phyloP scores from a whole-genome alignment of 2,113 vertebrate species.

The Aegithalos caudatus region DNA sequence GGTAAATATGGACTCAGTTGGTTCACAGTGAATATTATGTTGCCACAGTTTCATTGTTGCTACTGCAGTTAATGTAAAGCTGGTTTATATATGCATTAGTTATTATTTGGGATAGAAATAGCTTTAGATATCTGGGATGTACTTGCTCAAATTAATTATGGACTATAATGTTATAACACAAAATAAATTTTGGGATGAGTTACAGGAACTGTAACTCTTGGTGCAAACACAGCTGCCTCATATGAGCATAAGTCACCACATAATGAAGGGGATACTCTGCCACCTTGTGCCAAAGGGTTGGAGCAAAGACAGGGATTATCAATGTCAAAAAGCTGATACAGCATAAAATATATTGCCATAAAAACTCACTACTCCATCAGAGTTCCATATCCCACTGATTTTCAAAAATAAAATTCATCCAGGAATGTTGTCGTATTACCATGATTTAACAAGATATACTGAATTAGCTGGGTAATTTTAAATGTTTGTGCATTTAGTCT shows the following conservation, averaged over 20 bases:
- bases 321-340: neutral
- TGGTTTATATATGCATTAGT: neutral
- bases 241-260: neutral
- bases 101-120: neutral
- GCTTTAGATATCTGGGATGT: neutral
- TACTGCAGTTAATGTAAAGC: neutral
- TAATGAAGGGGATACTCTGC: neutral
- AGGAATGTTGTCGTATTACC: neutral
- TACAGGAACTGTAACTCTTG: neutral
- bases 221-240: neutral
- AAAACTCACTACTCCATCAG: neutral
- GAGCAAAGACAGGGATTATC: neutral
- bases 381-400: neutral
- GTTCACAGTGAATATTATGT: neutral
- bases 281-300: neutral
- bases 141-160: neutral
- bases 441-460: neutral
- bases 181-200: neutral
- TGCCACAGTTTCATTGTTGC: neutral
- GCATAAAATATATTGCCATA: neutral
- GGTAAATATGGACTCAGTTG: neutral
- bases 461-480: neutral
- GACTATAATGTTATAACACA: neutral
- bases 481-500: neutral
- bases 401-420: neutral